These are phyloP conservation scores for Sycobia sp. DNA, from an alignment of 1,140 invertebrate genomes.

Conservation along the genomic window DNA sequence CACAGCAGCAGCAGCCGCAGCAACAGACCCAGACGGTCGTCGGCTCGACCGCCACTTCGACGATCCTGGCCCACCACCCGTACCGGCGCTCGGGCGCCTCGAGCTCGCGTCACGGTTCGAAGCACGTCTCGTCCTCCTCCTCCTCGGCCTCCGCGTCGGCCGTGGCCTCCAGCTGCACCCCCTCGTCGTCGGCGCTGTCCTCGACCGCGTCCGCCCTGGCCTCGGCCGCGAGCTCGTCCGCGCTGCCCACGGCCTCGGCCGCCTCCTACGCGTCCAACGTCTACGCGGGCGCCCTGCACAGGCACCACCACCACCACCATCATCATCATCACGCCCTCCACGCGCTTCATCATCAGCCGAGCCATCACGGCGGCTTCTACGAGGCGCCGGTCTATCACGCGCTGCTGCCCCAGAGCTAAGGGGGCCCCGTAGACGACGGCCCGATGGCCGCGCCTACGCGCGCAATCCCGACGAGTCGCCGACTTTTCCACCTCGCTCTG, in stretches of 20 bases:
- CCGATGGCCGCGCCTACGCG: neutral
- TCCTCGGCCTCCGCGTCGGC: neutral
- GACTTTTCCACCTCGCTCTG: neutral
- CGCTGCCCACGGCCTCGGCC: slow-evolving; percentile 23
- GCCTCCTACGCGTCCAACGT: slow-evolving; percentile 41
- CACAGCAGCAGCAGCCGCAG: slow-evolving; percentile 32
- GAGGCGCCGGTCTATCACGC: slow-evolving; percentile 53
- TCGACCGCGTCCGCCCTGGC: slow-evolving; percentile 18
- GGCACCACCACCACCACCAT: slow-evolving; percentile 41
- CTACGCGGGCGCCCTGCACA: slow-evolving; percentile 51
- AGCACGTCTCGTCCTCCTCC: slow-evolving; percentile 16
- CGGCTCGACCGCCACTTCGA: slow-evolving; percentile 35
- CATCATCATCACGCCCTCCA: slow-evolving; percentile 31
- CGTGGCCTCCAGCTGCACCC: neutral
- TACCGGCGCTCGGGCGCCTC: slow-evolving; percentile 19
- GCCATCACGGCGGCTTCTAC: slow-evolving; percentile 42
- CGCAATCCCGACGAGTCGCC: too few relatives aligned
- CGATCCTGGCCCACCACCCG: slow-evolving; percentile 13
- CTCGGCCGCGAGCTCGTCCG: slow-evolving; percentile 22
- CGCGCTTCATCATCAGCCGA: slow-evolving; percentile 5
- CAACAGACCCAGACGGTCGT: slow-evolving; percentile 40
- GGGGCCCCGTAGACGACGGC: neutral
- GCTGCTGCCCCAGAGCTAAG: slow-evolving; percentile 52
- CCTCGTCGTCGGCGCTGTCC: slow-evolving; percentile 28
- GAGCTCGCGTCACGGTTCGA: slow-evolving; percentile 17